These are phyloP conservation scores for Chrysoperla carnea DNA, from an alignment of 1,140 invertebrate genomes.

Conservation along the genomic window DNA sequence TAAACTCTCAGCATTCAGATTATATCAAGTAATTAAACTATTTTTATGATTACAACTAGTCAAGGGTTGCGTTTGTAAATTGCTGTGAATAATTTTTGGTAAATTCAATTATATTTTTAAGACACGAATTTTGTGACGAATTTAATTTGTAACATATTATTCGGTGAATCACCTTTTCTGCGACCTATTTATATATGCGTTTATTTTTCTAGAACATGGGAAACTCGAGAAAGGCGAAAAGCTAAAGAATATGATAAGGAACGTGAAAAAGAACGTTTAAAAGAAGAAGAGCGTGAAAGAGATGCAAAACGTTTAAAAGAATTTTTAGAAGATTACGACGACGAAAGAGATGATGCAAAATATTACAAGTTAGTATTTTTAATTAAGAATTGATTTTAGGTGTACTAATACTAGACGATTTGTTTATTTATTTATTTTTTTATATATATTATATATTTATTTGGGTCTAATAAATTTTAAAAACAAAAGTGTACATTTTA, in stretches of 20 bases:
- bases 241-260: conserved; percentile 86
- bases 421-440: too few relatives aligned
- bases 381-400: background rate
- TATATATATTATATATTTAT: too few relatives aligned
- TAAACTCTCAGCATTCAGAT: too few relatives aligned
- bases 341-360: conserved; percentile 90
- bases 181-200: background rate
- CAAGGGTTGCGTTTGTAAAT: too few relatives aligned
- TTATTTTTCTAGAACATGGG: conserved; percentile 56
- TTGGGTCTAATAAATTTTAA: too few relatives aligned
- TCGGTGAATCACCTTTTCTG: background rate
- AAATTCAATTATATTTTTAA: too few relatives aligned
- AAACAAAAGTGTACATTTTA: too few relatives aligned
- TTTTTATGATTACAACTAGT: too few relatives aligned
- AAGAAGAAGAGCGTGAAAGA: conserved; percentile 66
- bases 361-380: conserved; percentile 66
- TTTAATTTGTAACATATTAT: conserved; percentile 2
- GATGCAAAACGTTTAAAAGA: conserved; percentile 91
- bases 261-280: conserved; percentile 62
- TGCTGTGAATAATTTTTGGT: too few relatives aligned
- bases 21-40: too few relatives aligned
- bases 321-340: conserved; percentile 97
- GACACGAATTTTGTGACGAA: too few relatives aligned
- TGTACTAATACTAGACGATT: too few relatives aligned
- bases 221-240: conserved; percentile 81